Base-by-base conservation (phyloP, 2,113 vertebrate species). In the Aramus guarauna region DNA sequence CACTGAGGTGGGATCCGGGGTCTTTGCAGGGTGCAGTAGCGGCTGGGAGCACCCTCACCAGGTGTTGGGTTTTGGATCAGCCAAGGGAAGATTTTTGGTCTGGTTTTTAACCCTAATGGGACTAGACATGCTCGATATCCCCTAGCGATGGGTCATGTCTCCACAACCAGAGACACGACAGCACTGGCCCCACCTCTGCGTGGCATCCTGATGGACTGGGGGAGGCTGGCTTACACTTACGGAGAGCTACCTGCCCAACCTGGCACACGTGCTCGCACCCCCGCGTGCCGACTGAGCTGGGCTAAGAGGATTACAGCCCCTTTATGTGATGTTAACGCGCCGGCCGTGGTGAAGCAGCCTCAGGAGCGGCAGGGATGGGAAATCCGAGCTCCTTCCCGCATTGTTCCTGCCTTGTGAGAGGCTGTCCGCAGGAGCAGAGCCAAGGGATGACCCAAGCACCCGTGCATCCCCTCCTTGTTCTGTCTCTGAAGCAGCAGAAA, bases 291-390 rank as follows among this genome's bases (percentile, higher is more conserved):
- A 58, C 80, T 95, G 78, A 94, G 89, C 92, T n/a, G 41, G 9
- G 66, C 63, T 97, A 96, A 97, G 91, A 92, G 90, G 94, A 97
- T 96, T 96, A 81, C 81, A 88, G 89, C 67, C 88, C 72, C 5
- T 4, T 73, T 64, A 30, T 18, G 24, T n/a, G 71, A 71, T 58
- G 50, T 79, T 86, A 60, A 67, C 0, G 0, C 36, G n/a, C 73
- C 9, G 55, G 78, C 75, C 2, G 1, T 17, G 77, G 64, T 9
- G 26, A 75, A 94, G 67, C 63, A 62, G 78, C 63, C 43, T 85
- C 79, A 48, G 0, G 0, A 34, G 63, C 5, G 4, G 56, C 11
- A 50, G 56, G 27, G 53, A 72, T 8, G 7, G 55, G 55, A 86
- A 36, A 15, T 53, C 72, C 6, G 2, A 67, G 45, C 63, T 88